Evolutionary conservation across 1,140 invertebrate genomes (phyloP).

Genomic region (Agrilus planipennis): DNA sequence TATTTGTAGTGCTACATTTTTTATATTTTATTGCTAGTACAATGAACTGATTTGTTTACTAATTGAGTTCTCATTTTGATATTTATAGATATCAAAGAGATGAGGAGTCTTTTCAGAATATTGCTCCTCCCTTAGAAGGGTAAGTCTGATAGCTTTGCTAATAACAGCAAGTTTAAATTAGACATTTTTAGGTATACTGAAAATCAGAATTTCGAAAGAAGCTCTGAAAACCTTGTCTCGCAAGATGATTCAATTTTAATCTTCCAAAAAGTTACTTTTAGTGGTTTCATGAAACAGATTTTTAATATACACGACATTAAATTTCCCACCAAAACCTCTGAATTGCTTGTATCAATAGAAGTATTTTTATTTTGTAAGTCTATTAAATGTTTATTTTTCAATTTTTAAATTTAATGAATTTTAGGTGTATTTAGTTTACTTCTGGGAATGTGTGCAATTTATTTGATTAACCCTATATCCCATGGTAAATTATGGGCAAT

Average conservation of each 20-base stretch:
- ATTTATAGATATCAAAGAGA: too few relatives aligned
- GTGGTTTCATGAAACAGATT: not conserved
- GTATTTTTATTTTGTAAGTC: conserved; percentile 13
- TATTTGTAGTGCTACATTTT: too few relatives aligned
- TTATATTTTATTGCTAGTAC: too few relatives aligned
- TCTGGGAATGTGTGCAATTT: conserved; percentile 19
- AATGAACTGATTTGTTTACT: too few relatives aligned
- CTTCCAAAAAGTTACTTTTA: conserved; percentile 1
- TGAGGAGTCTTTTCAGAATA: too few relatives aligned
- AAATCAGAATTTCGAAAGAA: too few relatives aligned
- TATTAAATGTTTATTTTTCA: not conserved
- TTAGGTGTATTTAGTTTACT: conserved; percentile 28
- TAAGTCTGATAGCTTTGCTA: too few relatives aligned
- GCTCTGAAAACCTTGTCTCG: not conserved
- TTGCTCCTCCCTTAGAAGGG: too few relatives aligned
- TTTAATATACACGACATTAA: conserved; percentile 3
- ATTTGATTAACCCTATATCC: conserved; percentile 10
- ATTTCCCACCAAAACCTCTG: conserved; percentile 9
- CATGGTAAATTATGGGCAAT: conserved; percentile 24
- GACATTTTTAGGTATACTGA: too few relatives aligned
- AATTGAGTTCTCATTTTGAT: too few relatives aligned
- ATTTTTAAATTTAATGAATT: conserved; percentile 13
- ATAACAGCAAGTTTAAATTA: too few relatives aligned
- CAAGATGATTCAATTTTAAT: too few relatives aligned
- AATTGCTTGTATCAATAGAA: conserved; percentile 13